Conservation (phyloP, 2,797 vertebrate genomes). For the Pempheris klunzingeri region DNA sequence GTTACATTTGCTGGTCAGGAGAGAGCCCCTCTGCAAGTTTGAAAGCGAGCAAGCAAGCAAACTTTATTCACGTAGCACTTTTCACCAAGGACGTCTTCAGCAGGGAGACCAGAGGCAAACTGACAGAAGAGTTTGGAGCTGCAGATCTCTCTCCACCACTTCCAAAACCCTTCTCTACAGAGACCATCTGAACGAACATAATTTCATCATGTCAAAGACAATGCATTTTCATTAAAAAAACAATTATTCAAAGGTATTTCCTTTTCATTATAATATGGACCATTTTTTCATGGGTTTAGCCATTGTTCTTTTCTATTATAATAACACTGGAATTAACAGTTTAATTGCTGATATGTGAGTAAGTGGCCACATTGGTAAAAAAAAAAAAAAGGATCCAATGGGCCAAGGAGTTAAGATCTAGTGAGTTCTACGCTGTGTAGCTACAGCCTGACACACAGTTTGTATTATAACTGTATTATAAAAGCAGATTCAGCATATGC, state of each 20-base stretch:
- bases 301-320: background rate
- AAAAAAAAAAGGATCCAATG: too few relatives aligned
- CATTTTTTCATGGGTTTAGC: background rate
- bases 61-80: background rate
- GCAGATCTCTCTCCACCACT: background rate
- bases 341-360: background rate
- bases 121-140: background rate
- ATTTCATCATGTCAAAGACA: background rate
- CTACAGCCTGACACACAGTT: background rate
- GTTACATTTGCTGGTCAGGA: background rate
- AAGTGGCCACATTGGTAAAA: background rate
- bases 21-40: background rate
- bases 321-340: background rate
- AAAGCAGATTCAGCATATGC: background rate
- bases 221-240: too few relatives aligned
- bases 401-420: too few relatives aligned
- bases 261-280: background rate
- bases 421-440: too few relatives aligned
- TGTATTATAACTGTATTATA: background rate
- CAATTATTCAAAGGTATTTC: too few relatives aligned
- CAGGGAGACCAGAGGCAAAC: constrained; percentile 2
- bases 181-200: background rate
- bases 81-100: constrained; percentile 1
- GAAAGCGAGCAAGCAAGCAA: background rate
- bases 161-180: background rate